Evolutionary conservation across 1,140 invertebrate species (phyloP).

Genomic region (Sitobion miscanthi): DNA sequence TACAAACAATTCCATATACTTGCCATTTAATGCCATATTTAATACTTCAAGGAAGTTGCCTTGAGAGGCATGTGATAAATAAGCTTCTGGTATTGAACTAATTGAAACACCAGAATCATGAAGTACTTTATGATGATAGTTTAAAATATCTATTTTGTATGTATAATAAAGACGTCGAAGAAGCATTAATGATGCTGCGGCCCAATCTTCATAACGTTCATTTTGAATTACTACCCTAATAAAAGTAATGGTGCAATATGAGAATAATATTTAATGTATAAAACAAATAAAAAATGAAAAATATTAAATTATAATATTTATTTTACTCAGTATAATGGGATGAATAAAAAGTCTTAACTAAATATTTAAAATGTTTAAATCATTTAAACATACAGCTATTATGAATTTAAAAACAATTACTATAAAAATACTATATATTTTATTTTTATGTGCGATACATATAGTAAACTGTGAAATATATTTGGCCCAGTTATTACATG

Average conservation of each 20-base stretch:
- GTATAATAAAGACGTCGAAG: constrained; percentile 87
- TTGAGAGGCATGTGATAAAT: constrained; percentile 91
- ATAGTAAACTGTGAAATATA: too few species aligned
- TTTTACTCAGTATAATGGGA: too few species aligned
- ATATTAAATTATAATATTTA: neutral
- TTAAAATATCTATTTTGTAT: constrained; percentile 86
- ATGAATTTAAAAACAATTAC: too few species aligned
- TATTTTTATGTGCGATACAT: too few species aligned
- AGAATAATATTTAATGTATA: neutral
- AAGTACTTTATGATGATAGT: constrained; percentile 84
- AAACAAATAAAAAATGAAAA: neutral
- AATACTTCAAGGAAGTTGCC: constrained; percentile 98
- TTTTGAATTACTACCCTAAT: constrained; percentile 94
- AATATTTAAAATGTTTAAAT: too few species aligned
- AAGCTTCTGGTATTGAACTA: constrained; percentile 79
- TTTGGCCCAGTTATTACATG: too few species aligned
- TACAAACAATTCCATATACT: constrained; percentile 41
- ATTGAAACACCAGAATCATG: constrained; percentile 80
- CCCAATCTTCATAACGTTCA: constrained; percentile 98
- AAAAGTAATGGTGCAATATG: constrained; percentile 56
- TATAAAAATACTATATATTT: too few species aligned
- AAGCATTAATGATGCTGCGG: constrained; percentile 78
- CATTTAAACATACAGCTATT: too few species aligned
- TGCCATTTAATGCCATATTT: constrained; percentile 97
- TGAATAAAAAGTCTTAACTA: too few species aligned